Evolutionary conservation across 1,140 invertebrate genomes (phyloP).

Genomic region (Caenorhabditis tropicalis): DNA sequence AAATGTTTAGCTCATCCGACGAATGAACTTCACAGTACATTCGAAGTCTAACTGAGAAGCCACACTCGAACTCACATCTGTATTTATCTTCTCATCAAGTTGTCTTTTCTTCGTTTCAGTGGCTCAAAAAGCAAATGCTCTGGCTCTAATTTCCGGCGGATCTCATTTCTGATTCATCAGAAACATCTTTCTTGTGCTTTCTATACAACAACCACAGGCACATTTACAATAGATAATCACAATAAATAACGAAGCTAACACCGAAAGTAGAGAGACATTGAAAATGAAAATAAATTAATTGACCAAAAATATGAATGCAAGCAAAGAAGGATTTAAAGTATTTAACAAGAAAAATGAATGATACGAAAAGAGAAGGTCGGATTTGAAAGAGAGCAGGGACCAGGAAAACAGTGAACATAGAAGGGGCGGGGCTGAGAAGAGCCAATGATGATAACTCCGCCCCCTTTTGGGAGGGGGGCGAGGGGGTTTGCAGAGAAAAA

Average conservation of each 20-base stretch:
- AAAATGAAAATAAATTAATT: neutral
- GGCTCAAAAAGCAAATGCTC: conserved; percentile 1
- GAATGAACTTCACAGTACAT: no score
- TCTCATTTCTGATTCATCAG: conserved; percentile 29
- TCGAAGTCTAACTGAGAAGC: no score
- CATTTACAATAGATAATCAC: conserved; percentile 18
- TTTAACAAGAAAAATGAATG: neutral
- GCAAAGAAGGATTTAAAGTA: neutral
- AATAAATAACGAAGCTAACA: conserved; percentile 4
- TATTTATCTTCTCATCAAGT: neutral
- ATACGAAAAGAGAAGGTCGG: neutral
- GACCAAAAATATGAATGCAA: neutral
- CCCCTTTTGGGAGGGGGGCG: neutral
- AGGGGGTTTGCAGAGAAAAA: neutral
- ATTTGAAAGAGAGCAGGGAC: neutral
- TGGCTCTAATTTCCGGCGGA: conserved; percentile 27
- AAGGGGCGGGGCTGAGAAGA: neutral
- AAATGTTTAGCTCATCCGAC: neutral
- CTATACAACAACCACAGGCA: neutral
- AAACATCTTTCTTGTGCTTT: neutral
- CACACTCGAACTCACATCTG: neutral
- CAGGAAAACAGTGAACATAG: conserved; percentile 6
- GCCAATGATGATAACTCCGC: conserved; percentile 14
- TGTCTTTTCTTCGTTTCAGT: neutral
- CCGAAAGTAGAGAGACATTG: neutral